These are phyloP conservation scores for Orthosia cruda DNA, from an alignment of 2,888 invertebrate genomes.

Conservation along the genomic window DNA sequence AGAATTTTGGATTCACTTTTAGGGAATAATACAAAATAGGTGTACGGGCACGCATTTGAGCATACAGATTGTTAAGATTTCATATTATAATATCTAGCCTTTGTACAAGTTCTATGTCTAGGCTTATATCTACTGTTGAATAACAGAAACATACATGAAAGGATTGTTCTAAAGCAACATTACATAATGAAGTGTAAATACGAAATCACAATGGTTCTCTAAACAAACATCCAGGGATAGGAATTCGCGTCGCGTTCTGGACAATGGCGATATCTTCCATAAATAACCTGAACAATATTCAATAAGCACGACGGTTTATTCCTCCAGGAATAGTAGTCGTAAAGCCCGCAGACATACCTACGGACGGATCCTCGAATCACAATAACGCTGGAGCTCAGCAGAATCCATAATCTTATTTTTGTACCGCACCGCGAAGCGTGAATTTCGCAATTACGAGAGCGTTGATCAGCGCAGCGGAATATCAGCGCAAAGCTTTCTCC, in stretches of 20 bases:
- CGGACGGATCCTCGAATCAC: conserved; percentile 92
- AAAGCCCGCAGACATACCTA: conserved; percentile 91
- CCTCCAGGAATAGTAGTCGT: conserved; percentile 91
- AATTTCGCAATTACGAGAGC: conserved; percentile 91
- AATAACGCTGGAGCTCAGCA: conserved; percentile 91
- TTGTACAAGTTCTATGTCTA: conserved; percentile 30
- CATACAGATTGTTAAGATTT: conserved; percentile 41
- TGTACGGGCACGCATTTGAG: conserved; percentile 19
- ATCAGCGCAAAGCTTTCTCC: conserved; percentile 75
- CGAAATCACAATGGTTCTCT: conserved; percentile 59
- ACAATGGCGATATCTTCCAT: conserved; percentile 89
- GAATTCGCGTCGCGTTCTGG: conserved; percentile 78
- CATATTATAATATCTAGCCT: conserved; percentile 12
- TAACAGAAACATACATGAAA: conserved; percentile 49
- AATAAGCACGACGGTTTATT: conserved; percentile 89
- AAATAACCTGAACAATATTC: conserved; percentile 90
- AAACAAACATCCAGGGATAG: conserved; percentile 79
- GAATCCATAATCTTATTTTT: conserved; percentile 92
- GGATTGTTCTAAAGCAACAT: conserved; percentile 43
- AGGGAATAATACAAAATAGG: background rate
- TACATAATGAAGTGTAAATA: conserved; percentile 55
- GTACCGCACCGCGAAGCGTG: conserved; percentile 91
- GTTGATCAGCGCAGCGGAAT: conserved; percentile 75
- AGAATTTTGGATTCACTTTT: background rate
- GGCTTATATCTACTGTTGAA: conserved; percentile 35